Percentiles rank a stretch among this genome's conserved stretches.
Evolutionary conservation across 2,113 vertebrate genomes (phyloP).

Genomic region (Mormyrus lacerda): DNA sequence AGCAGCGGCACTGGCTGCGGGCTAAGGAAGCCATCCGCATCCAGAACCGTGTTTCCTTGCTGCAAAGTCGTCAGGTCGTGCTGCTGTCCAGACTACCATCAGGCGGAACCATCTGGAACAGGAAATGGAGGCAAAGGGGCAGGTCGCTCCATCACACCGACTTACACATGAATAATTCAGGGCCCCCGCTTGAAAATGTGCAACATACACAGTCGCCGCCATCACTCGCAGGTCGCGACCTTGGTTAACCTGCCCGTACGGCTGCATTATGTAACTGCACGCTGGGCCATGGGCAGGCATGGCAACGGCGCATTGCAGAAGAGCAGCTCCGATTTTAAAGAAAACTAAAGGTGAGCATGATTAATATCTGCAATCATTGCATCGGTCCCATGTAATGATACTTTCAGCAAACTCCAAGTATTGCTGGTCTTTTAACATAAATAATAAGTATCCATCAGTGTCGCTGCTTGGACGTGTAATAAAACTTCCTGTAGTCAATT

Average conservation of each 20-base stretch:
- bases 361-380: background rate
- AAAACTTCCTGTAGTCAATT: background rate
- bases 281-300: background rate
- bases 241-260: background rate
- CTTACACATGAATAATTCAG: conserved; percentile 18
- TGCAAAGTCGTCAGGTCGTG: conserved; percentile 7
- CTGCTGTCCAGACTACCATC: background rate
- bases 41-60: conserved; percentile 19
- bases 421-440: background rate
- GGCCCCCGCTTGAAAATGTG: background rate
- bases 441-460: background rate
- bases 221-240: background rate
- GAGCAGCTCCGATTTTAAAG: background rate
- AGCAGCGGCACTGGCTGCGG: background rate
- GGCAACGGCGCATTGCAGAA: background rate
- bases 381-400: background rate
- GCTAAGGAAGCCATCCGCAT: background rate
- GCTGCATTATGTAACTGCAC: background rate
- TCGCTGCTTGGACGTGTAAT: background rate
- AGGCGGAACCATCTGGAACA: conserved; percentile 18
- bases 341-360: background rate
- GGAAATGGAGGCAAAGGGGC: background rate
- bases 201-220: too few relatives aligned
- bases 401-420: background rate
- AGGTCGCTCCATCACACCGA: background rate